Base-by-base conservation (phyloP, 2,888 invertebrate genomes). In the Pterobdella sp. region DNA sequence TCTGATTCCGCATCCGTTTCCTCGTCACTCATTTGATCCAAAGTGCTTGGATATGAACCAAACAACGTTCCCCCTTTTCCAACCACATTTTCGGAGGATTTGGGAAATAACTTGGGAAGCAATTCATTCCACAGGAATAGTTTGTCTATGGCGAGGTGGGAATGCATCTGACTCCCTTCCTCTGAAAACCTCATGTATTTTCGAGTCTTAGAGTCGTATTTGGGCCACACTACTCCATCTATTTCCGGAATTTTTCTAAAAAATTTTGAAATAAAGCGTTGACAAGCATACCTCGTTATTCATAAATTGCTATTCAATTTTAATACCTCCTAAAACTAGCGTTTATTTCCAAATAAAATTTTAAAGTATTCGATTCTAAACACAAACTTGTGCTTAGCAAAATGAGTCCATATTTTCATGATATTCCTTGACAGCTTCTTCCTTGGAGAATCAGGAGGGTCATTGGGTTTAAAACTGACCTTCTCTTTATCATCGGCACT, bases 401-500 rank as follows among this genome's bases (percentile, higher is more conserved):
- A 42, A 22, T 26, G 29, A n/a, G 42, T 26, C 69, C 69, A 69
- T 22, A 29, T 37, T 3, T 26, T 1, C 69, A 69, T 69, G 0
- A 69, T 31, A 29, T n/a, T 42, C 29, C 31, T 32, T 18, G 69
- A 69, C 36, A 69, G 31, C 49, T 69, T 69, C 52, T 32, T 69
- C 52, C 4, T 3, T 3, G 60, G 60, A 4, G 60, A 56, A 22
- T 69, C 69, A 1, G 1, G 32, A 52, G 37, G 29, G 14, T 49
- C 34, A 14, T 37, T 1, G 10, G 49, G 37, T 31, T 37, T 22
- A 49, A 22, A 42, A n/a, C 22, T 69, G n/a, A 69, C 52, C 34
- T 49, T 42, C n/a, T 29, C 36, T 0, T 22, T 29, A 56, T 78
- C 78, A 49, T 77, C 78, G 1, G n/a, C 71, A 29, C 63, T 18